A percentile compares a stretch with the other conserved stretches of the same genome.
Evolutionary conservation across 2,113 vertebrate genomes (phyloP).

Genomic region (Stegostoma tigrinum): DNA sequence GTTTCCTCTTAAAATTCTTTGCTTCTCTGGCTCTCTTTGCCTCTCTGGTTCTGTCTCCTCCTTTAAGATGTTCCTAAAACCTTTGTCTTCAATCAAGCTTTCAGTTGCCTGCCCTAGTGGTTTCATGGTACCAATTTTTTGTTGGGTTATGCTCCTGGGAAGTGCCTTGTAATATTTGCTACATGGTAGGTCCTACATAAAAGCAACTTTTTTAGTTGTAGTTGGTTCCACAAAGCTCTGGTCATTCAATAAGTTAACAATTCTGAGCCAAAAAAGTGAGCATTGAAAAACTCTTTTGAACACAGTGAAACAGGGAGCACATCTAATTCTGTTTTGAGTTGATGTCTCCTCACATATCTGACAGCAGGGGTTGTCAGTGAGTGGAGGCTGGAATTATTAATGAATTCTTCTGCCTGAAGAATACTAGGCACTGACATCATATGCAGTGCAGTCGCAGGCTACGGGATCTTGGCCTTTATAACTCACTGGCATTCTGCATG

Average conservation of each 20-base stretch:
- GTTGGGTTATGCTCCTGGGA: not conserved
- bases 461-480: too few relatives aligned
- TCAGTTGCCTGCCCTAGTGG: not conserved
- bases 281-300: not conserved
- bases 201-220: not conserved
- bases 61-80: not conserved
- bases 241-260: not conserved
- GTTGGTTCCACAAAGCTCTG: not conserved
- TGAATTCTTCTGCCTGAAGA: not conserved
- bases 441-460: not conserved
- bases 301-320: not conserved
- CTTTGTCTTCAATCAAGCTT: not conserved
- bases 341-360: not conserved
- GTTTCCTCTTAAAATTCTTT: too few relatives aligned
- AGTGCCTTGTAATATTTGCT: not conserved
- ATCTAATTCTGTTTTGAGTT: not conserved
- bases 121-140: not conserved
- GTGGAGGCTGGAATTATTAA: not conserved
- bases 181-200: not conserved
- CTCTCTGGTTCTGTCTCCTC: not conserved
- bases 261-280: not conserved
- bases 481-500: not conserved
- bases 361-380: not conserved
- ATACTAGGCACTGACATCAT: not conserved
- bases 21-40: not conserved